Evolutionary conservation across 2,113 vertebrate species (phyloP).

Genomic region (Ailuropoda melanoleuca): DNA sequence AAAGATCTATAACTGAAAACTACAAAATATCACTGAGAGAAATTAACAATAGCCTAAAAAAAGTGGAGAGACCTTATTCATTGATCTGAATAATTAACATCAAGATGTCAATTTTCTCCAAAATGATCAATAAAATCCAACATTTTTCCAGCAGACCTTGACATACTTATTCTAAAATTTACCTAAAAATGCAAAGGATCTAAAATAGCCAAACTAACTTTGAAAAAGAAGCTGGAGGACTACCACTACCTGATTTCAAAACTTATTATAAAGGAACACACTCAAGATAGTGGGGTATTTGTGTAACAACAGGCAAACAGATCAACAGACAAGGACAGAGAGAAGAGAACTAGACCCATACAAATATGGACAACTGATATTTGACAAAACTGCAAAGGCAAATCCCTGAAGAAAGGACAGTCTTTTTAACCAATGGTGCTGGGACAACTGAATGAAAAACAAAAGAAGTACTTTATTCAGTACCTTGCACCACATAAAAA

Average conservation of each 20-base stretch:
- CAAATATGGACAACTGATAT: not conserved
- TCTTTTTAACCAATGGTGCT: not conserved
- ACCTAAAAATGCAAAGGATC: not conserved
- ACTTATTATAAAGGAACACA: not conserved
- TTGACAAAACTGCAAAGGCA: not conserved
- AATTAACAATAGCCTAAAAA: not conserved
- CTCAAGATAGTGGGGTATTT: not conserved
- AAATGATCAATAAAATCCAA: not conserved
- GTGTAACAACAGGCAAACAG: not conserved
- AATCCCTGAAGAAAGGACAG: not conserved
- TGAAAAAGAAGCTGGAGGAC: not conserved
- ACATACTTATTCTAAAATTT: not conserved
- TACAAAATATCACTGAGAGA: not conserved
- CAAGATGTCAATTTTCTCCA: not conserved
- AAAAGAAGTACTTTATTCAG: not conserved
- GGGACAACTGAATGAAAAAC: not conserved
- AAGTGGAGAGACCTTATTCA: not conserved
- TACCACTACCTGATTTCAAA: not conserved
- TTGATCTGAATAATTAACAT: not conserved
- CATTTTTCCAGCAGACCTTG: not conserved
- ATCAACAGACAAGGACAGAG: not conserved
- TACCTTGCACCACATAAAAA: not conserved
- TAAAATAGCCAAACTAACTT: not conserved
- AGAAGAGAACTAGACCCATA: not conserved
- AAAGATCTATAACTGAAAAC: not conserved